Evolutionary conservation across 1,140 invertebrate genomes (phyloP).

Genomic region (Drosophila arizonae): DNA sequence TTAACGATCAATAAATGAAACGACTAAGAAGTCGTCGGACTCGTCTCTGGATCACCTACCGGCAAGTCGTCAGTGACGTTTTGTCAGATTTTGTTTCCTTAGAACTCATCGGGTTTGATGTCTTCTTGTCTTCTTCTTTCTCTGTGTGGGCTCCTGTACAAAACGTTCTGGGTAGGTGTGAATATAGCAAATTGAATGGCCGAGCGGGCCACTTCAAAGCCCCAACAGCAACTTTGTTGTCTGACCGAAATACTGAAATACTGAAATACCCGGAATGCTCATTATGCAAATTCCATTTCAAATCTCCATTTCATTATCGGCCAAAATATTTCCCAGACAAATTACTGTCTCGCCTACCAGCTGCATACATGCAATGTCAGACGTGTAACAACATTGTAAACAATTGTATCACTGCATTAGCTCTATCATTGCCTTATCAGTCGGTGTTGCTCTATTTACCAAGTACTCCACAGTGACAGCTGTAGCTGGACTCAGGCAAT

Average conservation of each 20-base stretch:
- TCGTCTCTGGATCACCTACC: slow-evolving; percentile 1
- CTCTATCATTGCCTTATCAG: slow-evolving; percentile 32
- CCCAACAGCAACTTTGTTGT: slow-evolving; percentile 59
- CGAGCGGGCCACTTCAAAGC: slow-evolving; percentile 66
- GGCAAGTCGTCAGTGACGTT: background rate
- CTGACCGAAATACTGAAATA: background rate
- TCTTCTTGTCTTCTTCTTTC: background rate
- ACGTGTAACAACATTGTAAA: slow-evolving; percentile 53
- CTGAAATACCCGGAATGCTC: background rate
- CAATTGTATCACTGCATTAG: slow-evolving; percentile 61
- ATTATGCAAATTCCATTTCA: slow-evolving; percentile 33
- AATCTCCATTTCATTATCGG: slow-evolving; percentile 54
- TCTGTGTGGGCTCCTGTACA: slow-evolving; percentile 55
- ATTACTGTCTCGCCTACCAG: background rate
- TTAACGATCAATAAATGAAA: slow-evolving; percentile 77
- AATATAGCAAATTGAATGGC: slow-evolving; percentile 69
- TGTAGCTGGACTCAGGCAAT: slow-evolving; percentile 41
- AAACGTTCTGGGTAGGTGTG: slow-evolving; percentile 42
- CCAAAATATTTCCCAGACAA: slow-evolving; percentile 15
- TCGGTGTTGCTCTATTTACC: slow-evolving; percentile 58
- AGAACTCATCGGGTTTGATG: slow-evolving; percentile 38
- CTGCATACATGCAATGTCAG: too few relatives aligned
- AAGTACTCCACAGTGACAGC: slow-evolving; percentile 73
- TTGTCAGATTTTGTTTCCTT: slow-evolving; percentile 54
- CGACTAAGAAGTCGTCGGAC: slow-evolving; percentile 11